phyloP scores from a whole-genome alignment of 2,888 invertebrate species.

The Drosophila anomalipes region DNA sequence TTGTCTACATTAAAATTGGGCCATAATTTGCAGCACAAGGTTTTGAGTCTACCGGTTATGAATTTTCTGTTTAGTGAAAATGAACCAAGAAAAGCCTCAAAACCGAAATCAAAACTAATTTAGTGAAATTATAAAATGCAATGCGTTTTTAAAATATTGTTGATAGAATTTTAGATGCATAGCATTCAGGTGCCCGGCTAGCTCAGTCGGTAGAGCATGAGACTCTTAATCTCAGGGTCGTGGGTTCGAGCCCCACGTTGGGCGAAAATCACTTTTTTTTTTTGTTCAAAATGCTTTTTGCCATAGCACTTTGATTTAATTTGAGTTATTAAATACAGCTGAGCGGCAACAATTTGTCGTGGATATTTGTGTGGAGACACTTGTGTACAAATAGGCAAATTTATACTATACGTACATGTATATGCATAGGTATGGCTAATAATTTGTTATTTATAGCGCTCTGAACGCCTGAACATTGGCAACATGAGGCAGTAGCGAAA shows the following conservation, averaged over 20 bases:
- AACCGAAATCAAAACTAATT: not conserved
- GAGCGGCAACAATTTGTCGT: not conserved
- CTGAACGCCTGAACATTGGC: conserved; percentile 43
- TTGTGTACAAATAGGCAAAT: conserved; percentile 10
- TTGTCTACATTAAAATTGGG: conserved; percentile 32
- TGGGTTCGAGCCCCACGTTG: conserved; percentile 85
- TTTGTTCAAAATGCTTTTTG: not conserved
- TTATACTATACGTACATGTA: conserved; percentile 1
- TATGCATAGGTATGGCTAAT: conserved; percentile 43
- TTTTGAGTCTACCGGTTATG: conserved; percentile 14
- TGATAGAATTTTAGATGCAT: not conserved
- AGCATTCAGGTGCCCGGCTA: conserved; percentile 73
- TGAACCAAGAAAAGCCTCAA: conserved; percentile 9
- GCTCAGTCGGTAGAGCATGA: conserved; percentile 86
- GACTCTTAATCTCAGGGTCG: conserved; percentile 86
- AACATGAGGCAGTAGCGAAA: conserved; percentile 9
- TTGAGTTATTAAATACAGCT: not conserved
- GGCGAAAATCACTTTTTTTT: conserved; percentile 39
- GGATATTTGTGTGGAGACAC: not conserved
- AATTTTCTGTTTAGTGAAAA: conserved; percentile 17
- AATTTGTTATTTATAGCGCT: conserved; percentile 69
- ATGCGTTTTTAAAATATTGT: not conserved
- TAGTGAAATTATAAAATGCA: too few relatives aligned
- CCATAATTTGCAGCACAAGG: conserved; percentile 40
- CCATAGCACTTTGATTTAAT: not conserved